These are phyloP conservation scores for Riptortus pedestris DNA, from an alignment of 1,140 invertebrate species.

Conservation along the genomic window DNA sequence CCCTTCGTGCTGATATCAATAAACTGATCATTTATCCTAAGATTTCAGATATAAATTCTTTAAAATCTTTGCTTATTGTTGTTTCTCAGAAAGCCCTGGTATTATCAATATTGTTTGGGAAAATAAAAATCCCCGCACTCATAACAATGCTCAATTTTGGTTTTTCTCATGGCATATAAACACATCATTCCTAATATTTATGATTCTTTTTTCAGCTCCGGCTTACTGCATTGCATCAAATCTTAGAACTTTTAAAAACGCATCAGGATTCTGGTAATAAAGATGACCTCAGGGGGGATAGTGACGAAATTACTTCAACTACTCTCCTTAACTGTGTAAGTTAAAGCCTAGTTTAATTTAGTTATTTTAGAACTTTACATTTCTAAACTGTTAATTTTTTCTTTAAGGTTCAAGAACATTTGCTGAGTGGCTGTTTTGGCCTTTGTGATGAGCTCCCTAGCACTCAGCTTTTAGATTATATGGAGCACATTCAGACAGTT, in stretches of 20 bases:
- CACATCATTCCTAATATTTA: not conserved
- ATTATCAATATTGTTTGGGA: too few relatives aligned
- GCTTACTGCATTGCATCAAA: slow-evolving; percentile 41
- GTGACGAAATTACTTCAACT: slow-evolving; percentile 7
- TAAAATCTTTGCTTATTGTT: too few relatives aligned
- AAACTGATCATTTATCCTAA: too few relatives aligned
- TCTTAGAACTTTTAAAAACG: slow-evolving; percentile 40
- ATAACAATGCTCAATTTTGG: too few relatives aligned
- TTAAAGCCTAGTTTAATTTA: slow-evolving; percentile 5
- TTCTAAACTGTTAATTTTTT: not conserved
- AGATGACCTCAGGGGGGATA: slow-evolving; percentile 15
- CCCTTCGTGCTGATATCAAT: too few relatives aligned
- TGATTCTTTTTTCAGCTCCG: slow-evolving; percentile 36
- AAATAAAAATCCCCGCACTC: too few relatives aligned
- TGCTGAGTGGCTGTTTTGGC: slow-evolving; percentile 50
- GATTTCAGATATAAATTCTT: too few relatives aligned
- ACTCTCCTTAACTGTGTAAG: slow-evolving; percentile 30
- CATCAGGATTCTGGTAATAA: slow-evolving; percentile 33
- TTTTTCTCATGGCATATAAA: too few relatives aligned
- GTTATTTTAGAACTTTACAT: not conserved
- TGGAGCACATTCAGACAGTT: slow-evolving; percentile 40
- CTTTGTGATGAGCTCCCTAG: slow-evolving; percentile 34
- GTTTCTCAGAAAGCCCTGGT: too few relatives aligned
- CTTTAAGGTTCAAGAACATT: slow-evolving; percentile 42
- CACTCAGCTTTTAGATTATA: slow-evolving; percentile 41